Base-by-base conservation (phyloP, 1,140 invertebrate species). In the Drosophila leontia region DNA sequence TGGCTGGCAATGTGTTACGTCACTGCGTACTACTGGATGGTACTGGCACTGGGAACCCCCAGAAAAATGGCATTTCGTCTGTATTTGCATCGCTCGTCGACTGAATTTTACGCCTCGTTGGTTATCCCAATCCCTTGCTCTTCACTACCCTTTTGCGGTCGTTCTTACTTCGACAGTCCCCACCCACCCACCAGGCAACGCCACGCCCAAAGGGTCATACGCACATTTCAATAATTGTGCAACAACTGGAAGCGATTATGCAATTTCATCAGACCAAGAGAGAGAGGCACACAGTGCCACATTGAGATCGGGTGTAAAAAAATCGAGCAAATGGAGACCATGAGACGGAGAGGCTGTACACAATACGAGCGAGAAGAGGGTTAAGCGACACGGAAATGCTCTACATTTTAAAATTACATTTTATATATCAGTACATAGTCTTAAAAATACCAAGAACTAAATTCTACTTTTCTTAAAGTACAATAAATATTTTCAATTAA, bases 161-260 rank as follows among this genome's bases (percentile, higher is more conserved):
- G 13, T 34, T 9, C 37, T 13, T 39, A 45, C 19, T 19, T 19
- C 48, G n/a, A 45, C 48, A 23, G 15, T 34, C 15, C 23, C 35
- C 57, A 50, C 11, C 48, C 57, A 62, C 2, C 44, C 56, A 17
- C 35, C 7, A 51, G 9, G n/a, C 29, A 17, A 35, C 7, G 50
- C 50, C 51, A 35, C 51, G 48, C 45, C 23, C 45, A 51, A 72
- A 60, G 70, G 67, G 67, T 37, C 57, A 64, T 56, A 44, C 17
- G 75, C 82, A 78, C 81, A 90, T 91, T 90, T 90, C 86, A 90
- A 90, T 90, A 90, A 90, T 90, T 90, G 85, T 90, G 85, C 85
- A 90, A 85, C 85, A 90, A 90, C 85, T 90, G 85, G 85, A 90
- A 90, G 75, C 82, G 86, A 90, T 90, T 90, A 90, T 90, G 86